Evolutionary conservation across 2,888 invertebrate genomes (phyloP).

Genomic region (Dysmachus trigonus): DNA sequence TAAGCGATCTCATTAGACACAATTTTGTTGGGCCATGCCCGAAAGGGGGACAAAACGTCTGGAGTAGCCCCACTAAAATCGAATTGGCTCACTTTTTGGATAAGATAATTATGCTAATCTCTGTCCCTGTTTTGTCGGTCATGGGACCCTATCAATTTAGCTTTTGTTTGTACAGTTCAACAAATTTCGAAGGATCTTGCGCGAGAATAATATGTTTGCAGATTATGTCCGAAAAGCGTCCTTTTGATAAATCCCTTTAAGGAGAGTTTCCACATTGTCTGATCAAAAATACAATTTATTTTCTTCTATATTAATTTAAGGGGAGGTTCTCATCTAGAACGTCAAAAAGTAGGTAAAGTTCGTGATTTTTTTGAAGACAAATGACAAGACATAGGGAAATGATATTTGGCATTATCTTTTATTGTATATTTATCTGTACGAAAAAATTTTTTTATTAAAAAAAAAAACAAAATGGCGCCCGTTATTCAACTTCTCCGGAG

Average conservation of each 20-base stretch:
- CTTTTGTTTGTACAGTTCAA: background rate
- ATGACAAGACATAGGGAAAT: no score
- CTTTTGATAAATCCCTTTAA: background rate
- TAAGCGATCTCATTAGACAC: conserved; percentile 34
- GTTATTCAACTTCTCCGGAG: no score
- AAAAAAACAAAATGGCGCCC: no score
- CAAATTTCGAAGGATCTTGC: background rate
- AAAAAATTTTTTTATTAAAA: no score
- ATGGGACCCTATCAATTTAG: background rate
- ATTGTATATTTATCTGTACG: no score
- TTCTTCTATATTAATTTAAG: no score
- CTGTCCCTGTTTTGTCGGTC: background rate
- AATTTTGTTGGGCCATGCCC: background rate
- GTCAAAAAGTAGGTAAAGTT: no score
- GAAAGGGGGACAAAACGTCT: background rate
- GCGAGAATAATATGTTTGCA: background rate
- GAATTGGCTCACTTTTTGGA: conserved; percentile 7
- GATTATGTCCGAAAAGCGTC: background rate
- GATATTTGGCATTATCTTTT: no score
- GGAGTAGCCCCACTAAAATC: background rate
- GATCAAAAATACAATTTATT: no score
- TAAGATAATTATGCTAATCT: conserved; percentile 27
- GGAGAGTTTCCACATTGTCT: no score
- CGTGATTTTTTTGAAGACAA: no score
- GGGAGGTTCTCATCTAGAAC: no score